Evolutionary conservation across 2,113 vertebrate genomes (phyloP).

Genomic region (Labeo catla): DNA sequence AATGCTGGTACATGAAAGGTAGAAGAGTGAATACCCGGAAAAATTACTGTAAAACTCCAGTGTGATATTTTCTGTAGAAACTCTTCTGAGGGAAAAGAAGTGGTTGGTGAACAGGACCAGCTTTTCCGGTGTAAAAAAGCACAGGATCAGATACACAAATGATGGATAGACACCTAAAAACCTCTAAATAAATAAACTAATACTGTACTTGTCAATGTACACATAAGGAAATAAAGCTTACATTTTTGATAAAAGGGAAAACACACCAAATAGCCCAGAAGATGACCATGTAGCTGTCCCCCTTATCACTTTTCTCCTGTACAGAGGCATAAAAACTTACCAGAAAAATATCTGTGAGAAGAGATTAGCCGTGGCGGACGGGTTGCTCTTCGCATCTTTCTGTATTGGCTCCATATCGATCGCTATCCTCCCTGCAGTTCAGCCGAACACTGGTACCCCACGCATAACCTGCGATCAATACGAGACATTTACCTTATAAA

Average conservation of each 20-base stretch:
- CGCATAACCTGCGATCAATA: neutral
- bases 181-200: neutral
- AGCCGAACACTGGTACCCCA: neutral
- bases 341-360: conserved; percentile 78
- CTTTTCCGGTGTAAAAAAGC: neutral
- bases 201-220: neutral
- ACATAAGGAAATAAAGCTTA: neutral
- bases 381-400: conserved; percentile 70
- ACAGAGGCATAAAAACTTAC: conserved; percentile 60
- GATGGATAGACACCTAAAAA: neutral
- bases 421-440: neutral
- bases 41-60: neutral
- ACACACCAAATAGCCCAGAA: neutral
- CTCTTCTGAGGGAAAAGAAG: neutral
- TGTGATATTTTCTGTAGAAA: neutral
- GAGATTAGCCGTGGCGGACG: conserved; percentile 68
- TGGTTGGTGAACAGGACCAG: too few species aligned
- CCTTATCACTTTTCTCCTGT: neutral
- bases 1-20: neutral
- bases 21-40: neutral
- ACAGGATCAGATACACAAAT: neutral
- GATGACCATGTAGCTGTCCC: neutral
- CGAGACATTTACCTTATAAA: neutral
- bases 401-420: conserved; percentile 67
- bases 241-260: neutral